phyloP scores from a whole-genome alignment of 2,113 vertebrate genomes.

The Delphinus delphis region DNA sequence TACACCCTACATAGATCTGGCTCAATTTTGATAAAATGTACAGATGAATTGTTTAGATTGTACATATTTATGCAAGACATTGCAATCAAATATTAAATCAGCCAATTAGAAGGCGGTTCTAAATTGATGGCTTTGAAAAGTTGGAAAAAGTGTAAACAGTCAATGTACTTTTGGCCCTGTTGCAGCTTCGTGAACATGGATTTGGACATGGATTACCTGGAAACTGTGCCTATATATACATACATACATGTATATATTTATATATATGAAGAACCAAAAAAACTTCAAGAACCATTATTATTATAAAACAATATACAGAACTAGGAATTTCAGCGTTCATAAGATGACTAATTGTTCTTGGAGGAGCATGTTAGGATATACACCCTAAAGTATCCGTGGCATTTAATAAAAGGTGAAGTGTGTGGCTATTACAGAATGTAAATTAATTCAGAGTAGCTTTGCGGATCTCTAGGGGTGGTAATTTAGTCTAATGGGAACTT shows the following conservation, averaged over 20 bases:
- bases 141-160: neutral
- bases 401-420: slow-evolving; percentile 69
- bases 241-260: neutral
- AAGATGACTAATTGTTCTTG: neutral
- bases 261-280: neutral
- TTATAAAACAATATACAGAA: neutral
- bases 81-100: neutral
- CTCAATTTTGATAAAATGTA: neutral
- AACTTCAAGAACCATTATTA: neutral
- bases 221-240: neutral
- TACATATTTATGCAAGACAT: neutral
- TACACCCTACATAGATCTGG: neutral
- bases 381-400: neutral
- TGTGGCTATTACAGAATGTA: slow-evolving; percentile 72
- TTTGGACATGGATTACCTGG: neutral
- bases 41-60: neutral
- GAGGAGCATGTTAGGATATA: neutral
- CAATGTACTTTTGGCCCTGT: neutral
- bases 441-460: slow-evolving; percentile 81
- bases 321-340: neutral
- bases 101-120: neutral
- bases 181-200: neutral
- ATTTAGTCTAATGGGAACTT: slow-evolving; percentile 88
- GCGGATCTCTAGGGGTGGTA: slow-evolving; percentile 80
- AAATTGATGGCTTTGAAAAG: neutral